Evolutionary conservation across 2,888 invertebrate species (phyloP), one percentile per base, ranked within the genome.

Genomic region (Lepidochitona cinerea): DNA sequence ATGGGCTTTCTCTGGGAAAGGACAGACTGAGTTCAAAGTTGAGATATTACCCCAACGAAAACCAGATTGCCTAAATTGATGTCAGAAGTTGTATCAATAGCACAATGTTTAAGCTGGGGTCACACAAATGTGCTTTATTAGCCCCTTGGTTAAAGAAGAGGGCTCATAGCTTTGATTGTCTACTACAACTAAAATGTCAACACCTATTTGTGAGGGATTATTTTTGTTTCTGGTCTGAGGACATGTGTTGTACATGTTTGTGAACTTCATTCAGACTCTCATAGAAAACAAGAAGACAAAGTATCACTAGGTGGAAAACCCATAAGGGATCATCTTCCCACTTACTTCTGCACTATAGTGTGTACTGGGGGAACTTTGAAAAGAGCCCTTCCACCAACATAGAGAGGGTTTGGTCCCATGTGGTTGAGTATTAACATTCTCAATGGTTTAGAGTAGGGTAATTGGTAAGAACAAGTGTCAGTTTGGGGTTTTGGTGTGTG

Each of bases 151-250:
- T 49, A 23, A 23, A 49, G 23, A 23, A n/a, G 23, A 18, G 3
- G 49, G 49, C 23, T 49, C 49, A 7, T 7, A 49, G 49, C 26
- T 32, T 29, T 59, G 59, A 59, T 59, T 59, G 7, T 59, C 59
- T 26, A 7, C 23, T 59, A 59, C 23, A 59, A 23, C 59, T 4
- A 59, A 49, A 59, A 59, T 59, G 59, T 59, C 29, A 59, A 59
- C 59, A 59, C 59, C 59, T 59, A 59, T 59, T 59, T 59, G 59
- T 23, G 23, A 9, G 59, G 29, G 59, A 59, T 59, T 59, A 59
- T 59, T 59, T 59, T 59, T 18, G 59, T 59, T 23, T 2, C 59
- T 1, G 23, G 59, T 14, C 29, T 9, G 18, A 23, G 3, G 26
- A 59, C 59, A 59, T 59, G 29, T 59, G 59, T 12, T 26, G 29